Evolutionary conservation across 2,888 invertebrate genomes (phyloP).

Genomic region (Aphidius colemani): DNA sequence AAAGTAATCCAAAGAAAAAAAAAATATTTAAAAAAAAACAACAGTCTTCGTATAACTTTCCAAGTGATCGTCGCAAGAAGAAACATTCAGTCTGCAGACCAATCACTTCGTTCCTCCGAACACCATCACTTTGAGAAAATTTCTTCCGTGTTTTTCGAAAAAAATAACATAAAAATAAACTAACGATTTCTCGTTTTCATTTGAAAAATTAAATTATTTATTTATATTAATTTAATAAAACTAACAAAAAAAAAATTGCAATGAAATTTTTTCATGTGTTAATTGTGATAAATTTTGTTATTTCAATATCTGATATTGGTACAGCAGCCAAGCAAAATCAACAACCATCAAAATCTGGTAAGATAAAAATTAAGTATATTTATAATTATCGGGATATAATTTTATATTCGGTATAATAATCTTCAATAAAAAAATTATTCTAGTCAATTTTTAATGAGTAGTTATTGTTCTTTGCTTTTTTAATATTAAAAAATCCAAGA

Average conservation of each 20-base stretch:
- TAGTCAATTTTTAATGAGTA: too few species aligned
- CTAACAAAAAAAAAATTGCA: too few species aligned
- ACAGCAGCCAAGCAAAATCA: neutral
- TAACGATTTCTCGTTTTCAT: neutral
- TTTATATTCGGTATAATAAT: neutral
- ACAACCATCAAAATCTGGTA: neutral
- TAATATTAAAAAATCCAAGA: neutral
- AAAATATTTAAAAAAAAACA: slow-evolving; percentile 15
- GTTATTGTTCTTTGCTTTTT: too few species aligned
- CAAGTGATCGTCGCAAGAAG: slow-evolving; percentile 25
- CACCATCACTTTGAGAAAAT: slow-evolving; percentile 9
- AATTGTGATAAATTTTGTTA: neutral
- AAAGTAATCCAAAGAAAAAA: slow-evolving; percentile 1
- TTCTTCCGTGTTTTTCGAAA: neutral
- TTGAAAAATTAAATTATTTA: neutral
- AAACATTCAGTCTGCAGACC: slow-evolving; percentile 22
- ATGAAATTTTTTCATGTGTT: slow-evolving; percentile 5
- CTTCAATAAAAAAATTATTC: neutral
- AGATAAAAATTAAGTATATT: neutral
- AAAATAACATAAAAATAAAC: neutral
- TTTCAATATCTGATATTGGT: neutral
- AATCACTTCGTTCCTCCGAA: slow-evolving; percentile 21
- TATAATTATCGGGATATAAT: neutral
- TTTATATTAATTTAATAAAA: too few species aligned
- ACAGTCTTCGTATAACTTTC: slow-evolving; percentile 27